Conservation (phyloP, 2,888 invertebrate species). For the Trissolcus brochymenae region DNA sequence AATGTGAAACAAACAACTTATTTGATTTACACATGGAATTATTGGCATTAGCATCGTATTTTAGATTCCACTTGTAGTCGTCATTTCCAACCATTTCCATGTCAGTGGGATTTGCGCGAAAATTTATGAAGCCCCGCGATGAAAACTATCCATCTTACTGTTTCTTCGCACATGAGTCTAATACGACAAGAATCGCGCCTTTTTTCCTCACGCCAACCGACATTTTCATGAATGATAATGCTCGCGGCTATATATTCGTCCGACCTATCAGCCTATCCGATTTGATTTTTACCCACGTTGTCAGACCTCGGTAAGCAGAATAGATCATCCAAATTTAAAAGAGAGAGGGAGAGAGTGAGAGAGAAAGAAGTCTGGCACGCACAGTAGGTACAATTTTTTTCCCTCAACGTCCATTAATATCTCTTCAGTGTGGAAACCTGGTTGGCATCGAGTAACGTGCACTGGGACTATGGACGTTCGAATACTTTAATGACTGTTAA, state of each 20-base stretch:
- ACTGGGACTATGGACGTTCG: slow-evolving; percentile 24
- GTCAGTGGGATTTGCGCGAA: slow-evolving; percentile 61
- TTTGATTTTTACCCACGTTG: slow-evolving; percentile 49
- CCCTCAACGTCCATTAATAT: no score
- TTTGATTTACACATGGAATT: slow-evolving; percentile 37
- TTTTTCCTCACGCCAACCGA: slow-evolving; percentile 27
- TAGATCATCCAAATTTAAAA: slow-evolving; percentile 24
- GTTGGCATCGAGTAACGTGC: background rate
- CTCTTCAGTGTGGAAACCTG: no score
- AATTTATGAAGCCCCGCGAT: slow-evolving; percentile 67
- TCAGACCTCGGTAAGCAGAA: slow-evolving; percentile 32
- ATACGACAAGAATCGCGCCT: slow-evolving; percentile 49
- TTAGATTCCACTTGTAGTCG: slow-evolving; percentile 28
- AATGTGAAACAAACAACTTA: slow-evolving; percentile 23
- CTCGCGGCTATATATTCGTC: slow-evolving; percentile 38
- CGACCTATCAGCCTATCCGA: slow-evolving; percentile 44
- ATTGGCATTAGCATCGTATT: slow-evolving; percentile 46
- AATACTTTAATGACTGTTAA: slow-evolving; percentile 39
- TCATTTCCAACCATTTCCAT: slow-evolving; percentile 48
- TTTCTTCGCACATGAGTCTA: slow-evolving; percentile 50
- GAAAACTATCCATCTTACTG: slow-evolving; percentile 70
- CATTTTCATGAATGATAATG: slow-evolving; percentile 46
- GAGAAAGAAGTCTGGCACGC: no score
- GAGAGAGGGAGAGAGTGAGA: no score
- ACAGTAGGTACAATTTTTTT: no score